Conservation (phyloP, 2,797 vertebrate species). For the Urosaurus nigricauda region DNA sequence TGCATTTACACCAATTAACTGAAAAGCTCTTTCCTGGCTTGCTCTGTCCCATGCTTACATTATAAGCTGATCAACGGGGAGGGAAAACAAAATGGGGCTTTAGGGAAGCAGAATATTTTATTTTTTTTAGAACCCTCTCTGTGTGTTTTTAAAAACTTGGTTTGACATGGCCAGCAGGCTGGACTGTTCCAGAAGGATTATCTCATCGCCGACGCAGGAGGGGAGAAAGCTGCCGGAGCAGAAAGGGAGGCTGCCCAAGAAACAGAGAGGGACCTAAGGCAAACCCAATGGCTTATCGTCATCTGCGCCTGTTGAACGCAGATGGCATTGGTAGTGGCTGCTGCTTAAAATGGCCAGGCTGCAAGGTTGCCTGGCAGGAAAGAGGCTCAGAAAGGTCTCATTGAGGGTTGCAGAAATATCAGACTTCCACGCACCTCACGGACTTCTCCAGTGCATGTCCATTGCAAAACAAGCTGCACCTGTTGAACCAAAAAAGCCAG, state of each 20-base stretch:
- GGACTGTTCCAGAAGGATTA: constrained; percentile 25
- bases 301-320: not conserved
- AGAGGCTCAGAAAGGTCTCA: not conserved
- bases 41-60: not conserved
- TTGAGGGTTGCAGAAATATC: no score
- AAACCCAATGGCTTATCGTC: not conserved
- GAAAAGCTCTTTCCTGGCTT: not conserved
- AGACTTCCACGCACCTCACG: not conserved
- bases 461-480: not conserved
- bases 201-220: not conserved
- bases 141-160: not conserved
- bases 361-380: not conserved
- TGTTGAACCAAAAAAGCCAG: no score
- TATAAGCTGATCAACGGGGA: constrained; percentile 15
- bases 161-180: not conserved
- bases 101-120: no score
- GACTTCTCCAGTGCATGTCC: not conserved
- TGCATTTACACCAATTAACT: not conserved
- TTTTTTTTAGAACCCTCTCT: not conserved
- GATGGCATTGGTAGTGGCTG: no score
- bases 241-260: not conserved
- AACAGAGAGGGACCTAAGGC: not conserved
- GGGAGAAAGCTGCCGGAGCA: not conserved
- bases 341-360: no score
- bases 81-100: not conserved